Evolutionary conservation across 2,888 invertebrate species (phyloP).

Genomic region (Pharmacophagus antenor): DNA sequence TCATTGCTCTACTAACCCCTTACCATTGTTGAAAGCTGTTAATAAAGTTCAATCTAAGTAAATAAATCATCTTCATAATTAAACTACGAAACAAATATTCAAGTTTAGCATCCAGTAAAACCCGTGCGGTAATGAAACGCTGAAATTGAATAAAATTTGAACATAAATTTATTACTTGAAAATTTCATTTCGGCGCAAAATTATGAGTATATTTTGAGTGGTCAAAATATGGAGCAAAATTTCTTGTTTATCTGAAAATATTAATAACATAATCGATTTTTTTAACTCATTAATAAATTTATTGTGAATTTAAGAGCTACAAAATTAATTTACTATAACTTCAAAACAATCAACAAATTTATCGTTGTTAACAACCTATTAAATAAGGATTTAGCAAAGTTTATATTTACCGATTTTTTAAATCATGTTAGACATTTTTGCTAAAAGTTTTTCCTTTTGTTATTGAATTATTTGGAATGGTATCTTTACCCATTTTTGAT

Average conservation of each 20-base stretch:
- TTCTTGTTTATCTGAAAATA: background rate
- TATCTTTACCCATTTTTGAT: too few species aligned
- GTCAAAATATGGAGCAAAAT: background rate
- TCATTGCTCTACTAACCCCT: background rate
- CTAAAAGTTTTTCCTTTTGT: too few species aligned
- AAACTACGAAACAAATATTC: slow-evolving; percentile 15
- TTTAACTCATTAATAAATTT: background rate
- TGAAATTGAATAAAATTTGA: slow-evolving; percentile 22
- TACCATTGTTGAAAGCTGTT: slow-evolving; percentile 13
- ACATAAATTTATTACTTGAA: slow-evolving; percentile 11
- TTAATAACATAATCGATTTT: background rate
- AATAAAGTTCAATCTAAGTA: slow-evolving; percentile 16
- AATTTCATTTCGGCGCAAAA: slow-evolving; percentile 11
- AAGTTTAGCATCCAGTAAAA: slow-evolving; percentile 14
- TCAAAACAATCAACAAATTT: background rate
- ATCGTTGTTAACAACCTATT: too few species aligned
- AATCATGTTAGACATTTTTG: too few species aligned
- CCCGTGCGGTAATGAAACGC: slow-evolving; percentile 18
- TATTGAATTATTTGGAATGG: too few species aligned
- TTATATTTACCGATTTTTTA: too few species aligned
- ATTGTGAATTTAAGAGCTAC: background rate
- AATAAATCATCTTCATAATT: slow-evolving; percentile 24
- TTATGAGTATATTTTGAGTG: background rate
- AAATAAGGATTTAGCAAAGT: too few species aligned
- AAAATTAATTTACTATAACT: background rate